phyloP scores from a whole-genome alignment of 2,113 vertebrate genomes.

The Stigmatopora nigra region DNA sequence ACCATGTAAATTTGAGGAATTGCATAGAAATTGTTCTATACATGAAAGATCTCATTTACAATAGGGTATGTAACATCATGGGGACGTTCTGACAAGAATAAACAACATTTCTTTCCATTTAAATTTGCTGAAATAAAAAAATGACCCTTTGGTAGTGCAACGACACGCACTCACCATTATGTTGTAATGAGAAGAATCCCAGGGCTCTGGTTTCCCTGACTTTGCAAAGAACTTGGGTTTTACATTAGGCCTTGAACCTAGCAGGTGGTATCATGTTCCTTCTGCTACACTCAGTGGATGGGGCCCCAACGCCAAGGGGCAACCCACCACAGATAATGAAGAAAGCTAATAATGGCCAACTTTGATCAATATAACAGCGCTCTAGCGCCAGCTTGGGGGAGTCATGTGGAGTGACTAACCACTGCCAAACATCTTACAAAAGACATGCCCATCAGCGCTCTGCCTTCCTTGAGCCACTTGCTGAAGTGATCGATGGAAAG shows the following conservation, averaged over 20 bases:
- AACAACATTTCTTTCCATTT: constrained; percentile 5
- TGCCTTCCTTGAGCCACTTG: constrained; percentile 40
- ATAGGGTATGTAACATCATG: neutral
- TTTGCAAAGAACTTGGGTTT: constrained; percentile 33
- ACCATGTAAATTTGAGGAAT: neutral
- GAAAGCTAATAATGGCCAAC: constrained; percentile 43
- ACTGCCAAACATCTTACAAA: constrained; percentile 30
- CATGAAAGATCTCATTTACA: neutral
- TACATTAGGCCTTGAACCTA: constrained; percentile 10
- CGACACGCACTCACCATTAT: constrained; percentile 17
- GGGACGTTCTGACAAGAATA: neutral
- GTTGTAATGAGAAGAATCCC: constrained; percentile 18
- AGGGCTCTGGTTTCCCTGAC: neutral
- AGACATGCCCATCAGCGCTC: constrained; percentile 24
- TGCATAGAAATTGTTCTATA: neutral
- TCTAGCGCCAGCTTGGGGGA: constrained; percentile 22
- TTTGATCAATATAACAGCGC: constrained; percentile 44
- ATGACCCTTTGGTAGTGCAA: neutral
- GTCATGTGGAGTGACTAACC: constrained; percentile 41
- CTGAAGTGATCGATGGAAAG: constrained; percentile 34
- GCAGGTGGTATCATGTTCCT: constrained; percentile 21
- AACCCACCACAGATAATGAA: constrained; percentile 31
- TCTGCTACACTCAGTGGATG: constrained; percentile 32
- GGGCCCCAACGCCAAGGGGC: constrained; percentile 19
- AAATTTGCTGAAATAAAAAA: neutral